Percentiles rank a stretch among this genome's conserved stretches.
These are phyloP conservation scores for Sipunculus nudus DNA, from an alignment of 2,888 invertebrate genomes.

Conservation along the genomic window DNA sequence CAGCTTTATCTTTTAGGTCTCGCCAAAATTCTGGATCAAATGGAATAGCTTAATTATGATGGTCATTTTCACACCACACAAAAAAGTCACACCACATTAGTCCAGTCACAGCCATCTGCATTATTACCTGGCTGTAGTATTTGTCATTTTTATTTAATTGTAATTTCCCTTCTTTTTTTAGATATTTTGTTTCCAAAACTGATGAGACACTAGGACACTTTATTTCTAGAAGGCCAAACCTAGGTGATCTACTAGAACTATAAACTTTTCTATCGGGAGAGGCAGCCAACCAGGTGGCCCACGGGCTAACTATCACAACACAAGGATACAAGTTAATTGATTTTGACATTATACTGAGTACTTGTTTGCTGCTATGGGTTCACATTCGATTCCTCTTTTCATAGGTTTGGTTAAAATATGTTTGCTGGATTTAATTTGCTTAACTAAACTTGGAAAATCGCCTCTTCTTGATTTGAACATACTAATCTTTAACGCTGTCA, in stretches of 20 bases:
- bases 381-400: no score
- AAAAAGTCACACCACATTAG: conserved; percentile 3
- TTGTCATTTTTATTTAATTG: background rate
- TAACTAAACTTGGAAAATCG: no score
- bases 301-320: background rate
- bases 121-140: conserved; percentile 1
- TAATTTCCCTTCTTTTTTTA: background rate
- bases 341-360: no score
- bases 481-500: no score
- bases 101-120: conserved; percentile 1
- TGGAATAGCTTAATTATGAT: background rate
- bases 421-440: no score
- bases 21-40: conserved; percentile 2
- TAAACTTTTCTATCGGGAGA: background rate
- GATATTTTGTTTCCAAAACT: background rate
- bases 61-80: conserved; percentile 8
- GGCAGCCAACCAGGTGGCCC: background rate
- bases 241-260: background rate
- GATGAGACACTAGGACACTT: background rate
- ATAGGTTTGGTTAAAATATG: no score
- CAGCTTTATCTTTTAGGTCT: no score
- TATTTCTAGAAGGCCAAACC: conserved; percentile 4
- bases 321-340: background rate
- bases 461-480: no score
- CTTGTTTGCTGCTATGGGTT: no score